Evolutionary conservation across 2,797 vertebrate species (phyloP).

Genomic region (Staurois parvus): DNA sequence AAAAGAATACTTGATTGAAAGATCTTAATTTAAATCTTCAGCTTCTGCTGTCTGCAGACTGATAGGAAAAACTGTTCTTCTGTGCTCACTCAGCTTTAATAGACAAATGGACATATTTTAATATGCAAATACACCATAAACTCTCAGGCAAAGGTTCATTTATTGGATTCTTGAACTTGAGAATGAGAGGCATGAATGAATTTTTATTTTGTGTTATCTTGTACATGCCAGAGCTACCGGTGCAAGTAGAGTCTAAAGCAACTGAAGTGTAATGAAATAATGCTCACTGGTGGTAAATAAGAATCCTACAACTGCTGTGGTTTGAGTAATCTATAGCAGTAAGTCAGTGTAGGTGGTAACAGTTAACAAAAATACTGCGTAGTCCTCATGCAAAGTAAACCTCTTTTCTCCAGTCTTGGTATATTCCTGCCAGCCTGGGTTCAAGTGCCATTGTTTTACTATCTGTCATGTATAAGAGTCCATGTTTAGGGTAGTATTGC

Average conservation of each 20-base stretch:
- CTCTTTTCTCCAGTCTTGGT: no score
- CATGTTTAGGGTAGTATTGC: no score
- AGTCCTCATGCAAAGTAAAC: no score
- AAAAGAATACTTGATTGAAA: conserved; percentile 39
- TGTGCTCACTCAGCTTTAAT: neutral
- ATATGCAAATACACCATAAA: conserved; percentile 17
- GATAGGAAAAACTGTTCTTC: neutral
- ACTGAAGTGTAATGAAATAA: neutral
- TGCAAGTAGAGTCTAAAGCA: neutral
- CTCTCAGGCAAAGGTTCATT: neutral
- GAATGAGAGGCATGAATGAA: neutral
- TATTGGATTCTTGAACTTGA: neutral
- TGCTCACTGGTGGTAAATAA: neutral
- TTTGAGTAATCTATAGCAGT: no score
- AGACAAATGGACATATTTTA: conserved; percentile 20
- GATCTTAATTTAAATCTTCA: conserved; percentile 11
- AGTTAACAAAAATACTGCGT: no score
- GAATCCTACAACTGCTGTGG: neutral
- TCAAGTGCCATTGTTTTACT: no score
- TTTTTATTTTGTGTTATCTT: neutral
- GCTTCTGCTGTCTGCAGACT: conserved; percentile 3
- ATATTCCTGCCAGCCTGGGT: no score
- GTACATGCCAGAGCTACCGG: neutral
- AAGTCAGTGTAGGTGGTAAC: no score
- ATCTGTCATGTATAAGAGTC: no score